Percentiles rank a stretch among this genome's conserved stretches.
Evolutionary conservation across 1,140 invertebrate species (phyloP).

Genomic region (Drosophila nasuta): DNA sequence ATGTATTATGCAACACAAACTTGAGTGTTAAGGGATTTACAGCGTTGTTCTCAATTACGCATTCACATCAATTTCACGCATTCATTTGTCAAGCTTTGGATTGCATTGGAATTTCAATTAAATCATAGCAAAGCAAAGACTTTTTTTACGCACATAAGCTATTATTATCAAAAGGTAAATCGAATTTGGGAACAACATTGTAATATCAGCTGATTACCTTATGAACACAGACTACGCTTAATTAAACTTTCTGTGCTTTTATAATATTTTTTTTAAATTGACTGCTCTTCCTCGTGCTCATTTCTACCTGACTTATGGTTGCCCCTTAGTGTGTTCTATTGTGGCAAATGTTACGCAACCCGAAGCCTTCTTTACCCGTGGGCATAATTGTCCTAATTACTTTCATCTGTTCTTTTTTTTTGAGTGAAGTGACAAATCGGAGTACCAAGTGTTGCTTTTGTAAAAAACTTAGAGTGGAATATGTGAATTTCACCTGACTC

Average conservation of each 20-base stretch:
- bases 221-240: not conserved
- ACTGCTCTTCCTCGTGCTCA: not conserved
- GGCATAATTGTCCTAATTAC: conserved; percentile 10
- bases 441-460: not conserved
- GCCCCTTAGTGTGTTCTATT: not conserved
- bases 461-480: not conserved
- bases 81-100: not conserved
- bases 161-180: not conserved
- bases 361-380: not conserved
- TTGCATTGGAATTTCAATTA: not conserved
- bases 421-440: not conserved
- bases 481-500: not conserved
- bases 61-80: not conserved
- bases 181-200: not conserved
- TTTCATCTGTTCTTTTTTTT: not conserved
- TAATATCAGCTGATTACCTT: conserved; percentile 2
- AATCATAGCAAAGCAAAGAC: not conserved
- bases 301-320: not conserved
- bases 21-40: not conserved
- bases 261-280: conserved; percentile 1
- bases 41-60: not conserved
- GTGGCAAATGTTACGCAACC: not conserved
- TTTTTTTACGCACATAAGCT: not conserved
- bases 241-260: not conserved
- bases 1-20: conserved; percentile 29